These are phyloP conservation scores for Pseudococcus jackbeardsleyi DNA, from an alignment of 2,888 invertebrate species.

Conservation along the genomic window DNA sequence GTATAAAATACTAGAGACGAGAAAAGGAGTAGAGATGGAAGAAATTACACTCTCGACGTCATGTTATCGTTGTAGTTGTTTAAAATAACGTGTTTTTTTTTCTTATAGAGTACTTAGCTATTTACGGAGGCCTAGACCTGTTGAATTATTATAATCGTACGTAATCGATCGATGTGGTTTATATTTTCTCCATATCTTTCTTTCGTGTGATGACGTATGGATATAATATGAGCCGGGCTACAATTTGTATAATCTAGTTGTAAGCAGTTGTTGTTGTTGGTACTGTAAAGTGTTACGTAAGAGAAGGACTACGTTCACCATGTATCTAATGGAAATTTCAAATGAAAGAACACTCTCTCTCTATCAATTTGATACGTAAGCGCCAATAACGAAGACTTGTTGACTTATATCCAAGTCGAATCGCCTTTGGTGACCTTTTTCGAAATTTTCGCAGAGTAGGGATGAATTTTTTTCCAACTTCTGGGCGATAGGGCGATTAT, in stretches of 20 bases:
- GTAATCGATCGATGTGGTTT: neutral
- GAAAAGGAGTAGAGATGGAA: neutral
- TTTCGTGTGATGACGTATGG: neutral
- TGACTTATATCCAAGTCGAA: neutral
- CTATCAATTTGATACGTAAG: neutral
- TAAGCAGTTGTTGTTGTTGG: neutral
- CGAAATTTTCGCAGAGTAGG: neutral
- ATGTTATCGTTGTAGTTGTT: neutral
- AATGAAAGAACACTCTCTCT: neutral
- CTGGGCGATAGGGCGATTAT: too few relatives aligned
- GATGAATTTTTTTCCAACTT: too few relatives aligned
- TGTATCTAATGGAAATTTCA: neutral
- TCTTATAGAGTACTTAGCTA: neutral
- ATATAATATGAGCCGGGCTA: neutral
- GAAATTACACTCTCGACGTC: neutral
- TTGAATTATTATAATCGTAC: conserved; percentile 41
- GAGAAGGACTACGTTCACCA: neutral
- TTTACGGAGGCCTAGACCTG: neutral
- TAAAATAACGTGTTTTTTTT: conserved; percentile 38
- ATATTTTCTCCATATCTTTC: conserved; percentile 6
- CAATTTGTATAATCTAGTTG: conserved; percentile 12
- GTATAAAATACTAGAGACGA: neutral
- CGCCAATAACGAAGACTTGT: neutral
- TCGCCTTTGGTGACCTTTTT: neutral
- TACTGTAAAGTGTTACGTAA: neutral